Percentiles rank a stretch among this genome's conserved stretches.
Conservation (phyloP, 1,140 invertebrate genomes). For the Drosophila jambulina region DNA sequence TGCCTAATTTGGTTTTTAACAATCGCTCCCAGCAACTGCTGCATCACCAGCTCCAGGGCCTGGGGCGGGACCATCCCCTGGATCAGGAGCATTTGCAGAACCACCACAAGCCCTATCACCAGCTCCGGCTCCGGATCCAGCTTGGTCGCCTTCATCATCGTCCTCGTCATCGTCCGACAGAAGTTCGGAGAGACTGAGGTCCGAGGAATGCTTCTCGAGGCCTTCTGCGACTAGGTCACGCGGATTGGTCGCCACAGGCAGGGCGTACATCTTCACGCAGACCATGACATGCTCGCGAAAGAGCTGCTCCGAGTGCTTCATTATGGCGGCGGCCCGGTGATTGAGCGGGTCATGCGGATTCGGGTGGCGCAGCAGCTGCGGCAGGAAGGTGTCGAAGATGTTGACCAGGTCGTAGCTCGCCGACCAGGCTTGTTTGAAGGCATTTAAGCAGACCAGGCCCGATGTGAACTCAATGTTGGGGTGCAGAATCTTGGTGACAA, state of each 20-base stretch:
- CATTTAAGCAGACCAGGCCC: slow-evolving; percentile 99
- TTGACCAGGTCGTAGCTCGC: slow-evolving; percentile 98
- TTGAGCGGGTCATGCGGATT: slow-evolving; percentile 99
- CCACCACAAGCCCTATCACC: slow-evolving; percentile 1
- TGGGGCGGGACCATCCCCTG: background rate
- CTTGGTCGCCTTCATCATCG: slow-evolving; percentile 18
- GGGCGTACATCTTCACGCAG: slow-evolving; percentile 98
- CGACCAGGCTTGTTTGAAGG: slow-evolving; percentile 98
- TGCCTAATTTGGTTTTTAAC: background rate
- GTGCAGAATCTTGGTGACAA: slow-evolving; percentile 99
- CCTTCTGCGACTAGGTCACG: slow-evolving; percentile 15
- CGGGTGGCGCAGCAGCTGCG: slow-evolving; percentile 98
- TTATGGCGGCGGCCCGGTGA: slow-evolving; percentile 99
- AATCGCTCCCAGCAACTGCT: background rate
- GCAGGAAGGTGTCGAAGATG: slow-evolving; percentile 99
- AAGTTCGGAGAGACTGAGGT: slow-evolving; percentile 63
- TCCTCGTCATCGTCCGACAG: slow-evolving; percentile 57
- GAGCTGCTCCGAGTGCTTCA: slow-evolving; percentile 99
- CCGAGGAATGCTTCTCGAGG: slow-evolving; percentile 65
- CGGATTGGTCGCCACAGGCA: slow-evolving; percentile 30
- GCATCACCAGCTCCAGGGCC: slow-evolving; percentile 12
- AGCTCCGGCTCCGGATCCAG: slow-evolving; percentile 11
- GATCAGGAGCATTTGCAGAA: background rate
- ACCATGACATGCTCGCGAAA: slow-evolving; percentile 99
- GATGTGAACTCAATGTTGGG: slow-evolving; percentile 99